phyloP scores from a whole-genome alignment of 1,140 invertebrate genomes.

The Drosophila carrolli region DNA sequence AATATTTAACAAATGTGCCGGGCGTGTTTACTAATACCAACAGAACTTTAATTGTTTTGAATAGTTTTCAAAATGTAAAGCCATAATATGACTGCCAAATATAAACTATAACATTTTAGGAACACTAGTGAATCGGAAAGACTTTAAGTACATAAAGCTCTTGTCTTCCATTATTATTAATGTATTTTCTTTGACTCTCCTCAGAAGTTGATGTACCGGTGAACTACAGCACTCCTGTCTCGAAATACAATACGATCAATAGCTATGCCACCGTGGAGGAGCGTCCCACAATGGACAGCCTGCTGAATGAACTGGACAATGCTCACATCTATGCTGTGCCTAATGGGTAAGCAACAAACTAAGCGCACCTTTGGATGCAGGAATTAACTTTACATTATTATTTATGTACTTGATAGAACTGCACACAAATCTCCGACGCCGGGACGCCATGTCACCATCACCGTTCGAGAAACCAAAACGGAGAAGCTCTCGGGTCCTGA shows the following conservation, averaged over 20 bases:
- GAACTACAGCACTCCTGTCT: slow-evolving; percentile 74
- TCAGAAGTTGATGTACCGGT: slow-evolving; percentile 72
- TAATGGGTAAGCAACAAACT: slow-evolving; percentile 88
- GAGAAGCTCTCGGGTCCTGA: slow-evolving; percentile 86
- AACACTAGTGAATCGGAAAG: too few relatives aligned
- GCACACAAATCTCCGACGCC: slow-evolving; percentile 84
- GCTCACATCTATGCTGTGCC: slow-evolving; percentile 87
- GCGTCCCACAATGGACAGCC: slow-evolving; percentile 93
- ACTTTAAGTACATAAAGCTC: neutral
- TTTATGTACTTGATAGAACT: slow-evolving; percentile 30
- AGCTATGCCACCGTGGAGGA: slow-evolving; percentile 79
- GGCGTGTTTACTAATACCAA: too few relatives aligned
- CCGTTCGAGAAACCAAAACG: slow-evolving; percentile 88
- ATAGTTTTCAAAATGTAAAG: too few relatives aligned
- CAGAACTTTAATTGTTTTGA: too few relatives aligned
- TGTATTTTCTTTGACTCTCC: neutral
- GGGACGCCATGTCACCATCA: slow-evolving; percentile 89
- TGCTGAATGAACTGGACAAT: slow-evolving; percentile 93
- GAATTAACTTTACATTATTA: neutral
- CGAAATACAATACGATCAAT: slow-evolving; percentile 77
- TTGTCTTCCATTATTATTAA: neutral
- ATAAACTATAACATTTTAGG: too few relatives aligned
- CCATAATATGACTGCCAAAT: too few relatives aligned
- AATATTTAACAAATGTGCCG: too few relatives aligned
- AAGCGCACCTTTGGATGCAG: neutral